phyloP scores from a whole-genome alignment of 64 coral and sea anemone species.

The Actinia equina region DNA sequence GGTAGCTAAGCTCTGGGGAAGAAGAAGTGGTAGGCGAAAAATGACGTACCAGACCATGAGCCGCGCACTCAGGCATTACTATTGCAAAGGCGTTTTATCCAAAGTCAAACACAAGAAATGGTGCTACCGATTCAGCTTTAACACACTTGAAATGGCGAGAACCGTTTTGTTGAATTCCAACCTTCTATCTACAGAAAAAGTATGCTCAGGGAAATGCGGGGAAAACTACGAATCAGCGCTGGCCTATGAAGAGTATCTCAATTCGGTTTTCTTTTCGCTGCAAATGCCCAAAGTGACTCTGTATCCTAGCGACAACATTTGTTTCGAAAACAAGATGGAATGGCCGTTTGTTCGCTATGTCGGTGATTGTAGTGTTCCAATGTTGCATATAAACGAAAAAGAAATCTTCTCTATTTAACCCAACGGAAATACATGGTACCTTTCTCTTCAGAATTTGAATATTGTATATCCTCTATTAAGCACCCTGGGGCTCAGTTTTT shows the following conservation, averaged over 20 bases:
- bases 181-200: not conserved
- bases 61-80: conserved; percentile 42
- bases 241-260: not conserved
- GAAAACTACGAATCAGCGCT: not conserved
- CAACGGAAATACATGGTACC: too few species aligned
- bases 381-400: not conserved
- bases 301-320: not conserved
- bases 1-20: conserved; percentile 24
- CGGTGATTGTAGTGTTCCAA: not conserved
- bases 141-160: not conserved
- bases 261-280: not conserved
- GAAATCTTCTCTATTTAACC: too few species aligned
- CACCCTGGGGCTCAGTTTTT: too few species aligned
- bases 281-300: not conserved
- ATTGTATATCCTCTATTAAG: too few species aligned
- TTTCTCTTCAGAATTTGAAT: too few species aligned
- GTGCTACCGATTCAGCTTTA: conserved; percentile 27
- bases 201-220: not conserved
- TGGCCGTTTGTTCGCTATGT: not conserved
- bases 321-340: not conserved
- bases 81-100: conserved; percentile 15
- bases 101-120: conserved; percentile 31
- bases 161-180: not conserved
- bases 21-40: conserved; percentile 28
- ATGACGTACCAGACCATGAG: conserved; percentile 42